A percentile compares a stretch with the other conserved stretches of the same genome.
Evolutionary conservation across 2,888 invertebrate species (phyloP).

Genomic region (Oasisia sp.): DNA sequence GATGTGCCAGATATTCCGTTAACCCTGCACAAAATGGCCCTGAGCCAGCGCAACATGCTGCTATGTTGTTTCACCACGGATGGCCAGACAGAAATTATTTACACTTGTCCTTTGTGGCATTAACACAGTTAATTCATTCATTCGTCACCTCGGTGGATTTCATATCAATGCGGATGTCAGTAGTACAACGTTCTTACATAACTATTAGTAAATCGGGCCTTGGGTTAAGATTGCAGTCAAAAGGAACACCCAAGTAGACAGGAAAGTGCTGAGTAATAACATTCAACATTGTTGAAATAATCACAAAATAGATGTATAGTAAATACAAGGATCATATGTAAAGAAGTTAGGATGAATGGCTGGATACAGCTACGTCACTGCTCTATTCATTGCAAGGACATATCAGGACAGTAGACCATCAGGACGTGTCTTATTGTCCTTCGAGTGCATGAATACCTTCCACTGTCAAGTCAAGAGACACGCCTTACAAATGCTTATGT

Average conservation of each 20-base stretch:
- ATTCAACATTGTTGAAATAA: neutral
- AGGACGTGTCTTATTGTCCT: constrained; percentile 17
- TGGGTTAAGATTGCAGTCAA: no score
- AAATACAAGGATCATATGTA: neutral
- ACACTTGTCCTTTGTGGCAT: constrained; percentile 18
- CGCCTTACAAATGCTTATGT: neutral
- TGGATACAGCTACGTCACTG: neutral
- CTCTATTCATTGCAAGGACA: neutral
- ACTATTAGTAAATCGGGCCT: neutral
- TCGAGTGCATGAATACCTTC: constrained; percentile 1
- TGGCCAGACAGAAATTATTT: neutral
- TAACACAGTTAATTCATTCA: constrained; percentile 18
- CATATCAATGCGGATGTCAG: neutral
- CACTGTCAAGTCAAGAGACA: neutral
- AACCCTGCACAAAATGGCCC: constrained; percentile 19
- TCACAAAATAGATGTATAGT: neutral
- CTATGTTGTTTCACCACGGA: constrained; percentile 14
- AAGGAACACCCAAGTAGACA: no score
- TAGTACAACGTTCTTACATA: neutral
- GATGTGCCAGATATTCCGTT: constrained; percentile 20
- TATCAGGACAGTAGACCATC: neutral
- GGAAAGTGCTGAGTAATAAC: no score
- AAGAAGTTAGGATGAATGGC: neutral
- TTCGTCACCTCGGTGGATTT: neutral
- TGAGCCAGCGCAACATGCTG: neutral